Conservation (phyloP, 2,888 invertebrate species). For the Caenorhabditis angaria region DNA sequence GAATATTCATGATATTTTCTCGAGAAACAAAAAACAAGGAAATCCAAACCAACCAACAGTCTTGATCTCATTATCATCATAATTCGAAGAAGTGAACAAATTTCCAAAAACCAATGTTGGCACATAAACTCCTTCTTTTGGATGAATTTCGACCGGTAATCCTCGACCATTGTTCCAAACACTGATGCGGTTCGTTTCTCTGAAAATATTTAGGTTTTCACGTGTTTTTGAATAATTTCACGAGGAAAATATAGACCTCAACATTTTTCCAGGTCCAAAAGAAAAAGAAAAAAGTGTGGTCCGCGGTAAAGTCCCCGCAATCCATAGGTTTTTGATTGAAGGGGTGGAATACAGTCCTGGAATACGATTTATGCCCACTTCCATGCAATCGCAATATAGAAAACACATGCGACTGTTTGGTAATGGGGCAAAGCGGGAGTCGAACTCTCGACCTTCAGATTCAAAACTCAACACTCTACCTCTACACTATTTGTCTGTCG, state of each 20-base stretch:
- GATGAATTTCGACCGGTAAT: constrained; percentile 49
- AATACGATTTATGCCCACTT: constrained; percentile 30
- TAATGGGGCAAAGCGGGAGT: constrained; percentile 25
- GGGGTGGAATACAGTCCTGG: constrained; percentile 32
- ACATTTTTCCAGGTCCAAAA: background rate
- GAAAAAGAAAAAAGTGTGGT: constrained; percentile 21
- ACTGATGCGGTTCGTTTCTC: constrained; percentile 70
- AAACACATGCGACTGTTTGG: constrained; percentile 34
- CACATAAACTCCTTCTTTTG: constrained; percentile 83
- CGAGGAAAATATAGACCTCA: background rate
- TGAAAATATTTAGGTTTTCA: constrained; percentile 8
- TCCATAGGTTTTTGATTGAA: constrained; percentile 26
- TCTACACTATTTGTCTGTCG: background rate
- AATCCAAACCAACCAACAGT: constrained; percentile 73
- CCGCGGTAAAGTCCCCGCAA: constrained; percentile 41
- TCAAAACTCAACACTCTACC: background rate
- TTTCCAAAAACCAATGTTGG: constrained; percentile 99
- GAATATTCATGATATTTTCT: background rate
- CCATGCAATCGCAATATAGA: constrained; percentile 40
- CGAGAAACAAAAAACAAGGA: background rate
- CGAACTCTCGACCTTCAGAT: constrained; percentile 12
- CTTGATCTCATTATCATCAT: constrained; percentile 95
- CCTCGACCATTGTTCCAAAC: constrained; percentile 76
- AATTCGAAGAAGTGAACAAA: constrained; percentile 94
- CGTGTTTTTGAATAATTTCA: background rate